Conservation (phyloP, 2,888 invertebrate species). For the Pheosia tremula region DNA sequence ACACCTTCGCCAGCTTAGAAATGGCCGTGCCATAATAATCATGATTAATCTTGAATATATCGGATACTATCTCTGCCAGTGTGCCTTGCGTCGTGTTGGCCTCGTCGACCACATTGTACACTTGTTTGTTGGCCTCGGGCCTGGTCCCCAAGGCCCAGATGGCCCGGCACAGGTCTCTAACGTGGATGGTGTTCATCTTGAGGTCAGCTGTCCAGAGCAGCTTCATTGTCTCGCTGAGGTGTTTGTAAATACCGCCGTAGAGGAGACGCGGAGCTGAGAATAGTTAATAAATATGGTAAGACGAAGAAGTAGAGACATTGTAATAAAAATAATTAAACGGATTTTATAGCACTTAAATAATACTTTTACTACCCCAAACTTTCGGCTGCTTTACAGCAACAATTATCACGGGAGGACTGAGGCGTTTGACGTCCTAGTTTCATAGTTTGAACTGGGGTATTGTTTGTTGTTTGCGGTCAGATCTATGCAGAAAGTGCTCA, state of each 20-base stretch:
- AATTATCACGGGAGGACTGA: too few relatives aligned
- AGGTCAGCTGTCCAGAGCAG: constrained; percentile 94
- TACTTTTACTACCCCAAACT: too few relatives aligned
- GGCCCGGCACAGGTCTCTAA: constrained; percentile 92
- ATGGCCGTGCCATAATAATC: constrained; percentile 94
- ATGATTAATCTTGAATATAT: constrained; percentile 93
- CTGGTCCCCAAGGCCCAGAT: constrained; percentile 88
- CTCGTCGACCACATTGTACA: constrained; percentile 93
- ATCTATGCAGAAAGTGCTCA: too few relatives aligned
- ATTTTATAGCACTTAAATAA: too few relatives aligned
- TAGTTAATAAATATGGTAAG: background rate
- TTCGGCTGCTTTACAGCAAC: too few relatives aligned
- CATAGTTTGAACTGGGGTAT: too few relatives aligned
- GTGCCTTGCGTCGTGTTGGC: constrained; percentile 94
- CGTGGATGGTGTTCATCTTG: constrained; percentile 94
- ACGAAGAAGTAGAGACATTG: background rate
- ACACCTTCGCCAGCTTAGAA: constrained; percentile 92
- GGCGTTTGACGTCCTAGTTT: too few relatives aligned
- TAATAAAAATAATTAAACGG: too few relatives aligned
- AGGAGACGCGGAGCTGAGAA: constrained; percentile 91
- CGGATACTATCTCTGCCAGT: constrained; percentile 90
- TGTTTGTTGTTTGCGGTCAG: too few relatives aligned
- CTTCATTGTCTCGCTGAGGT: constrained; percentile 95
- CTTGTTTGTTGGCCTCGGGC: constrained; percentile 83
- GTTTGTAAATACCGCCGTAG: constrained; percentile 94